Base-by-base conservation (phyloP, 2,113 vertebrate genomes). In the Brachyistius frenatus region DNA sequence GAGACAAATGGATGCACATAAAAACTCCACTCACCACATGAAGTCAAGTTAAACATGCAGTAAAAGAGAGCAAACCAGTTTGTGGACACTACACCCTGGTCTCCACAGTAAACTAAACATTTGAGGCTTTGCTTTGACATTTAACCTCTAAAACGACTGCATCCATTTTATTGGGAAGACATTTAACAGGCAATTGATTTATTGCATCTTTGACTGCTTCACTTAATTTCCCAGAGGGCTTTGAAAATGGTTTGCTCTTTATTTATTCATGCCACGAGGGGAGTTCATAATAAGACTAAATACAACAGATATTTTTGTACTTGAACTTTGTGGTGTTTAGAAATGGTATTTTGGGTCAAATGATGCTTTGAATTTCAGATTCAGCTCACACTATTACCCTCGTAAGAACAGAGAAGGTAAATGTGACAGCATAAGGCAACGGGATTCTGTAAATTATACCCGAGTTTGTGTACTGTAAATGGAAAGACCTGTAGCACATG, bases 181-280 rank as follows among this genome's bases (percentile, higher is more conserved):
- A 55, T 54, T 53, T 71, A 66, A 66, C 37, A 36, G n/a, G 4
- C 23, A 33, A 33, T n/a, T 14, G 56, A 86, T 88, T 72, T 77
- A 86, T 80, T 61, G 46, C 33, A 23, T 58, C 63, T 70, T 44
- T 68, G 66, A 67, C 53, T 46, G 72, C 35, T 49, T 52, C 13
- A 32, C 77, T 73, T 83, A 63, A 85, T 87, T 86, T 83, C 65
- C 62, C 78, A 71, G 49, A 56, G 57, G 66, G 50, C 55, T 53
- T 11, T 70, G 35, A 14, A 69, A 77, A 77, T 5, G 1, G 35
- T 83, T 73, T 73, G 53, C 54, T 73, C 53, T 69, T 82, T 8
- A 83, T 82, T 70, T 70, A 76, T 85, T 73, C 37, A 69, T 76
- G 63, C 39, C 58, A 65, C 30, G 23, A 58, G 4, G 13, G 6